Percentiles rank a stretch among this genome's conserved stretches.
phyloP scores from a whole-genome alignment of 2,888 invertebrate genomes.

The Octodonta nipae region DNA sequence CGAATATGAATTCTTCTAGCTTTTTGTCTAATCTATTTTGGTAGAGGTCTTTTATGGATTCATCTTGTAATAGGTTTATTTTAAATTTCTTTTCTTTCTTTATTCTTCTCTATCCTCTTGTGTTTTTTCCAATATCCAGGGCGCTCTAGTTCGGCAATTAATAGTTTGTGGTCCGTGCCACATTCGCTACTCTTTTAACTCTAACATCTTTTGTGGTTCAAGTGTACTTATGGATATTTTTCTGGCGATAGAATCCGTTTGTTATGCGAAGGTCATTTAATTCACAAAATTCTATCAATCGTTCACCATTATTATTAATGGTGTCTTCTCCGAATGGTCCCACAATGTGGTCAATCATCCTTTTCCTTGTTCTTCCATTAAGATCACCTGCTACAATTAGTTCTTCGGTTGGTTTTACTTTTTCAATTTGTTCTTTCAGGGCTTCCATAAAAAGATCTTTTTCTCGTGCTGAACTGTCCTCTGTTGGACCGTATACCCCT shows the following conservation, averaged over 20 bases:
- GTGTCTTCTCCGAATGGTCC: background rate
- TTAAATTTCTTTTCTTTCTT: slow-evolving; percentile 1
- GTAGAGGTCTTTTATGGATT: slow-evolving; percentile 1
- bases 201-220: no score
- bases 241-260: no score
- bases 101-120: background rate
- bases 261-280: background rate
- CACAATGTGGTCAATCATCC: background rate
- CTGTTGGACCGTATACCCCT: background rate
- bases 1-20: background rate
- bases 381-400: background rate
- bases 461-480: background rate
- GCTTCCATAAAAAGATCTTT: background rate
- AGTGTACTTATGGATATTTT: no score
- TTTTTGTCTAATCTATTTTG: slow-evolving; percentile 1
- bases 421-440: no score
- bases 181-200: slow-evolving; percentile 1
- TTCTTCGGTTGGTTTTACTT: background rate
- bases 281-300: background rate
- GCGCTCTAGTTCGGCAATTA: background rate
- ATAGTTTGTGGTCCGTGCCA: background rate
- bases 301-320: background rate
- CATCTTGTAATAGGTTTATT: background rate
- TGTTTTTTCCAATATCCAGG: background rate
- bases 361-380: background rate